These are phyloP conservation scores for Anoplius nigerrimus DNA, from an alignment of 2,888 invertebrate species.

Conservation along the genomic window DNA sequence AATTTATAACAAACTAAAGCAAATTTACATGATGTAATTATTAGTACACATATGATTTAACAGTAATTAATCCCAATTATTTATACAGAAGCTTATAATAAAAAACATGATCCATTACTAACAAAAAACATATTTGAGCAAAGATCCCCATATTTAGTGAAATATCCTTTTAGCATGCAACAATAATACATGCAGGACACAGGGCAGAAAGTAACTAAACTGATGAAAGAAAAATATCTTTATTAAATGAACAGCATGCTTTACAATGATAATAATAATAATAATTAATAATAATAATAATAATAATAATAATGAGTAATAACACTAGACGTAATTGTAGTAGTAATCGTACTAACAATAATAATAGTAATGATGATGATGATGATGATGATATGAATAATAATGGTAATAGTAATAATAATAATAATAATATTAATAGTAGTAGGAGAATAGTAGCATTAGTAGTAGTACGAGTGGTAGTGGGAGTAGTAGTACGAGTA, in stretches of 20 bases:
- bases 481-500: no score
- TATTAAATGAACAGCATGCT: conserved; percentile 70
- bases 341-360: no score
- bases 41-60: conserved; percentile 1
- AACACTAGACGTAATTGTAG: conserved; percentile 1
- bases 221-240: conserved; percentile 68
- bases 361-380: not conserved
- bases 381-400: conserved; percentile 53
- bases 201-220: conserved; percentile 69
- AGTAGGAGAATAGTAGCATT: not conserved
- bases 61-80: no score
- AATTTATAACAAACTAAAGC: conserved; percentile 7
- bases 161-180: conserved; percentile 52
- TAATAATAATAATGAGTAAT: conserved; percentile 1
- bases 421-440: no score
- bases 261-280: conserved; percentile 33
- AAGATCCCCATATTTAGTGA: conserved; percentile 18
- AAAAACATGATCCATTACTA: not conserved
- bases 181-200: conserved; percentile 63
- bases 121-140: conserved; percentile 12
- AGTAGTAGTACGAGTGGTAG: no score
- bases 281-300: not conserved
- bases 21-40: conserved; percentile 3
- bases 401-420: conserved; percentile 26
- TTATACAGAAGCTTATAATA: not conserved